Conservation (phyloP, 2,797 vertebrate genomes). For the Danio kyathit region DNA sequence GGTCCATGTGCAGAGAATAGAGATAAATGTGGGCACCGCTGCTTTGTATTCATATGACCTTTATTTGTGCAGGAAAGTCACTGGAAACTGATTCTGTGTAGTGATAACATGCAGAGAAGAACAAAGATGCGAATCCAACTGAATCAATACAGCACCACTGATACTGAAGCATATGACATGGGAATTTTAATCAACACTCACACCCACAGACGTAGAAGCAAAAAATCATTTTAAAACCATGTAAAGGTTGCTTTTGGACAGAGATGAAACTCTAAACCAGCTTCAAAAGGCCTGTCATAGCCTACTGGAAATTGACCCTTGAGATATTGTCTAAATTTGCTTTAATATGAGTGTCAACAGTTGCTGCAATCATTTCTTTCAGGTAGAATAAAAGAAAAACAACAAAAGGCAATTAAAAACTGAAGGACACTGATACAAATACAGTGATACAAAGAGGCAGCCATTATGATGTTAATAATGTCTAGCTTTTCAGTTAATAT, state of each 20-base stretch:
- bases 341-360: background rate
- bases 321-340: background rate
- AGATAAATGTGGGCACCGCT: conserved; percentile 35
- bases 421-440: background rate
- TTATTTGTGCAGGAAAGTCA: conserved; percentile 43
- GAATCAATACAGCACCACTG: conserved; percentile 12
- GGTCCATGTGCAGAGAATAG: conserved; percentile 25
- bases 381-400: background rate
- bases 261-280: background rate
- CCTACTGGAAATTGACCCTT: background rate
- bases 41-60: conserved; percentile 44
- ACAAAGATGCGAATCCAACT: conserved; percentile 12
- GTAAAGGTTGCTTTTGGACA: background rate
- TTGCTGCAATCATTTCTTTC: background rate
- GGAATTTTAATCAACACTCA: conserved; percentile 13
- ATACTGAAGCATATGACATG: conserved; percentile 6
- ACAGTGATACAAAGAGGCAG: background rate
- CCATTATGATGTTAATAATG: background rate
- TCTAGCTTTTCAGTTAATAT: conserved; percentile 23
- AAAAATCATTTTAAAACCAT: background rate
- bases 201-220: background rate
- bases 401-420: background rate
- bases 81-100: conserved; percentile 33
- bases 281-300: background rate
- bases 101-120: conserved; percentile 45